Evolutionary conservation across 92 coral and sea anemone genomes (phyloP).

Genomic region (Porites divaricata): DNA sequence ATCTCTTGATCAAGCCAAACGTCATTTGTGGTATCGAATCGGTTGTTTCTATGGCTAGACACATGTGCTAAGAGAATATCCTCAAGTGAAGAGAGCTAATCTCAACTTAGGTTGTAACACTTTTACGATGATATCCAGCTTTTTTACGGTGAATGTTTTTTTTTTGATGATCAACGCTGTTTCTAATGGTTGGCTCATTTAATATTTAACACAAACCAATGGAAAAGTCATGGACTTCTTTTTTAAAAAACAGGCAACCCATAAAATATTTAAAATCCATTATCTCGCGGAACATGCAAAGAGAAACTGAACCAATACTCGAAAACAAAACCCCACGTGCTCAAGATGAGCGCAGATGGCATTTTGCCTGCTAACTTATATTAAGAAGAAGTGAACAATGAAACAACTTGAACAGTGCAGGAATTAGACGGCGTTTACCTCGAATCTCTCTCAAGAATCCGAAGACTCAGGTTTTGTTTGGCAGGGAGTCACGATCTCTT

Average conservation of each 20-base stretch:
- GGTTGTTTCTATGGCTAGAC: slow-evolving; percentile 13
- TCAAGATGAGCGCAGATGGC: slow-evolving; percentile 17
- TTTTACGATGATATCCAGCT: too few species aligned
- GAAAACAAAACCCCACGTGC: slow-evolving; percentile 28
- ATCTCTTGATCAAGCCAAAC: background rate
- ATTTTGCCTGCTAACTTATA: background rate
- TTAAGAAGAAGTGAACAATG: background rate
- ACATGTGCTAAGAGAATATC: background rate
- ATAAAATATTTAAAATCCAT: slow-evolving; percentile 31
- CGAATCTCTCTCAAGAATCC: background rate
- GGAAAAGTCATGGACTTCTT: background rate
- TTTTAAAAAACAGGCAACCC: background rate
- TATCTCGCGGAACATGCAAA: background rate
- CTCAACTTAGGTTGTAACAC: too few species aligned
- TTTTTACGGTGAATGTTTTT: background rate
- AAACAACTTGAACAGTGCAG: background rate
- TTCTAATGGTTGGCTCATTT: background rate
- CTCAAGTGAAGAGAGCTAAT: background rate
- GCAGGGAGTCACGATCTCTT: background rate
- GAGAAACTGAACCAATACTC: background rate
- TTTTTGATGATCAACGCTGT: background rate
- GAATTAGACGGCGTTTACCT: background rate
- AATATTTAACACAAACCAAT: background rate
- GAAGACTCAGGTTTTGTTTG: background rate
- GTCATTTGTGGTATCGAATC: background rate